Evolutionary conservation across 2,888 invertebrate species (phyloP), one percentile per base, ranked within the genome.

Genomic region (Seira musarum): DNA sequence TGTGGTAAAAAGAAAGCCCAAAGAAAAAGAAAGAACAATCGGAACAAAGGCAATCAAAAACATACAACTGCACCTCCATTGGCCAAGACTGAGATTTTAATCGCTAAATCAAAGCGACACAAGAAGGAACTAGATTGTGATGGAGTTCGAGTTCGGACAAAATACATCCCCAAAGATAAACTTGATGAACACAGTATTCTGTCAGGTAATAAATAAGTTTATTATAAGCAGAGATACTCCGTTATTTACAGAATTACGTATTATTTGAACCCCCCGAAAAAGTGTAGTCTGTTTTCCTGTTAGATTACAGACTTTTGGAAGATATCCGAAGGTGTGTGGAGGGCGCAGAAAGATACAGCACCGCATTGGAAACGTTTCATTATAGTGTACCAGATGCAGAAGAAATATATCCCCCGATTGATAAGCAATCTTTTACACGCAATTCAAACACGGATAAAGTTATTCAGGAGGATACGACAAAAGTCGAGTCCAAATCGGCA

Each of bases 81-180:
- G n/a, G 25, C 70, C 2, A 25, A 22, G 22, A 61, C 24, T 25
- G 53, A 24, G 0, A 17, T 30, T 17, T 24, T 76, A 40, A 70
- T 40, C 21, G 25, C 46, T n/a, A n/a, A n/a, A n/a, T n/a, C n/a
- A n/a, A n/a, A n/a, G n/a, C n/a, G n/a, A 83, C 97, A 98, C 88
- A 98, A 97, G 89, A 91, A 91, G 80, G 94, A 94, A 87, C 89
- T 94, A 0, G 90, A 92, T 76, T 98, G 97, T 87, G 92, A 92
- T 89, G 97, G 97, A 0, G 89, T 92, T 63, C 90, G 96, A 24
- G 93, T 96, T 87, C 92, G 93, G 87, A 94, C 95, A 0, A 94
- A 94, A 88, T 97, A 92, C 88, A 91, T 96, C 68, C 91, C 93
- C 0, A 87, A 95, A 25, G 92, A 93, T 83, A 91, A 93, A 84